Evolutionary conservation across 2,888 invertebrate species (phyloP).

Genomic region (Hemaris fuciformis): DNA sequence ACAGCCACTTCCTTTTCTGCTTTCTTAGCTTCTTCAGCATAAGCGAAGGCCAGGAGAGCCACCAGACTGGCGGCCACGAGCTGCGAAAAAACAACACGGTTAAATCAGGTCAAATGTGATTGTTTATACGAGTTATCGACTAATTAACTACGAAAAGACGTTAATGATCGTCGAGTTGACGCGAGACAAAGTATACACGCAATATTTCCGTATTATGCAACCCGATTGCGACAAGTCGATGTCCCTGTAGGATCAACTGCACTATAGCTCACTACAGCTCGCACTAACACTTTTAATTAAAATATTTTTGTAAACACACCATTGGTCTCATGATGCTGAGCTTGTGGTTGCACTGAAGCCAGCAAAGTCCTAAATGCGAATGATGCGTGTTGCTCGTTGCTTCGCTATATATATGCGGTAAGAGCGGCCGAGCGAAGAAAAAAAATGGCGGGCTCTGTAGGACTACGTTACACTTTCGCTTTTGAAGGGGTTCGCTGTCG

Average conservation of each 20-base stretch:
- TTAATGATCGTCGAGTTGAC: conserved; percentile 51
- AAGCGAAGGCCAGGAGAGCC: conserved; percentile 81
- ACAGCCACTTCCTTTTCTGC: conserved; percentile 81
- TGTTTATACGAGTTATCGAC: conserved; percentile 40
- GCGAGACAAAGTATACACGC: conserved; percentile 48
- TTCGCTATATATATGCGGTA: conserved; percentile 77
- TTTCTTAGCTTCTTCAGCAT: conserved; percentile 82
- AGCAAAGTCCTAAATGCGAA: conserved; percentile 80
- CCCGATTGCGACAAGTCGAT: not conserved
- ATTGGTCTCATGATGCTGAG: conserved; percentile 80
- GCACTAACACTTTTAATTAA: conserved; percentile 48
- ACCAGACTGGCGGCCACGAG: conserved; percentile 83
- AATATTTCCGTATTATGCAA: conserved; percentile 63
- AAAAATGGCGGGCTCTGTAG: conserved; percentile 70
- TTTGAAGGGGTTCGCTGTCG: conserved; percentile 66
- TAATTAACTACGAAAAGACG: conserved; percentile 52
- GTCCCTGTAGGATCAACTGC: not conserved
- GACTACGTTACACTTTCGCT: conserved; percentile 80
- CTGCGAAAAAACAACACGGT: conserved; percentile 50
- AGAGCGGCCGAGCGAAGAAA: conserved; percentile 76
- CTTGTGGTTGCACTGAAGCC: conserved; percentile 80
- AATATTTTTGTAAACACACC: conserved; percentile 65
- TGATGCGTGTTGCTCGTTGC: conserved; percentile 72
- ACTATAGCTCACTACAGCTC: not conserved
- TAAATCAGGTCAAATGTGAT: conserved; percentile 40